These are phyloP conservation scores for Tapirus indicus DNA, from an alignment of 2,797 vertebrate genomes.

Conservation along the genomic window DNA sequence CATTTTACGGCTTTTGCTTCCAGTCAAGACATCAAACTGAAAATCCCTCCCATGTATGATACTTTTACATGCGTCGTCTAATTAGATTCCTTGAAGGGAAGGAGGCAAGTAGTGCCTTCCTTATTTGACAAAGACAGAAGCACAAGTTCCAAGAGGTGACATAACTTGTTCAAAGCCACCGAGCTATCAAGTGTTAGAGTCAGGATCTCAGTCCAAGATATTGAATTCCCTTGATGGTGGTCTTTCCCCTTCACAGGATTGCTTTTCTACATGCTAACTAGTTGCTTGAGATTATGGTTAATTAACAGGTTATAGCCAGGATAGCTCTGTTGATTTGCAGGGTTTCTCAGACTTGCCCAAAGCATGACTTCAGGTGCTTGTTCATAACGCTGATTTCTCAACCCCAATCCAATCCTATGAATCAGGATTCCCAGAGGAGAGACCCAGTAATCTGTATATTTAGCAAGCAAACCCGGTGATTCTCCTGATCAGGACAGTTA, in stretches of 20 bases:
- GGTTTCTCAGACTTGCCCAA: not conserved
- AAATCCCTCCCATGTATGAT: not conserved
- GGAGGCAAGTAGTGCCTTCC: not conserved
- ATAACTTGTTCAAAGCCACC: conserved; percentile 50
- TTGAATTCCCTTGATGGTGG: not conserved
- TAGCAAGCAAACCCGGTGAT: not conserved
- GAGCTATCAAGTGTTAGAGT: not conserved
- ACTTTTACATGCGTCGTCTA: not conserved
- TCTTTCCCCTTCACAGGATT: not conserved
- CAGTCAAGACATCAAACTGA: not conserved
- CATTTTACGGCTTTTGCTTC: not conserved
- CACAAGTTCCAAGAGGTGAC: conserved; percentile 30
- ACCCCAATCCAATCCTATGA: not conserved
- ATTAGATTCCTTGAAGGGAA: conserved; percentile 12
- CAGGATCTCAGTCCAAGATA: not conserved
- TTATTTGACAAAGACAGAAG: conserved; percentile 15
- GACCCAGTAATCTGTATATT: not conserved
- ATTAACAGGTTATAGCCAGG: not conserved
- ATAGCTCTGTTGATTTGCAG: not conserved
- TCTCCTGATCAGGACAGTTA: not conserved
- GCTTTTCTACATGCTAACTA: not conserved
- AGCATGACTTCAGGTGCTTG: not conserved
- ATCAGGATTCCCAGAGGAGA: not conserved
- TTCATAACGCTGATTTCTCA: not conserved
- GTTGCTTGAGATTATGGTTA: not conserved